Evolutionary conservation across 1,140 invertebrate species (phyloP), one percentile per base, ranked within the genome.

Genomic region (Cheumatopsyche charites): DNA sequence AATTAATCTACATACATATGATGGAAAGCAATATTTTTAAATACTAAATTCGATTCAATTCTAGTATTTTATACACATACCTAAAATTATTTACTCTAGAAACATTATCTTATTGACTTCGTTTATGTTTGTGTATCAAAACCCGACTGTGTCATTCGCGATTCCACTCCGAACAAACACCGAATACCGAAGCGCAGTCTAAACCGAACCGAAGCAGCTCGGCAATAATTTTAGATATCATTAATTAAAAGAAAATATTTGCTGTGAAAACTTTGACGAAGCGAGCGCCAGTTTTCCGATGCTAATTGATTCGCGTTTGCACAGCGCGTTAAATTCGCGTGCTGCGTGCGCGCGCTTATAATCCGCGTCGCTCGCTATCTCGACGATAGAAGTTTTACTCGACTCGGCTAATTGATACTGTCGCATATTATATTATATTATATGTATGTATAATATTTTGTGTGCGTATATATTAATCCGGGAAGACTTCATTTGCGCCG

Each of bases 161-260:
- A 36, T 36, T 36, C 29, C 3, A 9, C 29, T 3, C 29, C 63
- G 43, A 66, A 66, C 43, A 66, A 66, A 66, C 43, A 66, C 42
- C 36, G 36, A 66, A 66, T 47, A 43, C 25, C 63, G 43, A 66
- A 26, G n/a, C 15, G 55, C 55, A 1, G 47, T 15, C 13, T n/a
- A 66, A 15, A 0, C 19, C 42, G 5, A 42, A 1, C 17, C 36
- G 7, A 3, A 17, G 21, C 42, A 2, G 21, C 42, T 3, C 36
- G 43, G 63, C 26, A 23, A 47, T 66, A 43, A 47, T 66, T 66
- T 25, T n/a, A 66, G 63, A 45, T 66, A 26, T 66, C 63, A 47
- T 66, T 66, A 66, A 66, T 66, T 66, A 66, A 66, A 66, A 42
- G 63, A 66, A 66, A 66, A 66, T 66, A 66, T 66, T 66, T 66